phyloP scores from a whole-genome alignment of 2,888 invertebrate genomes.

The Eilema caniola region DNA sequence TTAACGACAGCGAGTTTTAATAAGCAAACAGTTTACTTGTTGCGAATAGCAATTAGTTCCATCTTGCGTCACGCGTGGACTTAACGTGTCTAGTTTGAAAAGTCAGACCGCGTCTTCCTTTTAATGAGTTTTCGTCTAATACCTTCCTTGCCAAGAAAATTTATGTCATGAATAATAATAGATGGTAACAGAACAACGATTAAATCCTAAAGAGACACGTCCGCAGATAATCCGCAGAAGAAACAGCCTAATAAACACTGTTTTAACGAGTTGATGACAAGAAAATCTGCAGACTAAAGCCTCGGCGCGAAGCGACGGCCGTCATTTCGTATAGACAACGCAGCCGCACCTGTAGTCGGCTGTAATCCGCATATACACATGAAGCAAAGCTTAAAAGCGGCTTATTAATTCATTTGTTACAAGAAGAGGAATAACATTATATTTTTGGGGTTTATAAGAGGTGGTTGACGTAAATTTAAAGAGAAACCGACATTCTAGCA shows the following conservation, averaged over 20 bases:
- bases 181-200: conserved; percentile 78
- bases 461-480: neutral
- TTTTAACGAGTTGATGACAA: conserved; percentile 74
- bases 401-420: conserved; percentile 34
- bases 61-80: conserved; percentile 83
- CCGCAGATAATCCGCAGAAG: conserved; percentile 75
- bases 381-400: conserved; percentile 25
- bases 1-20: conserved; percentile 76
- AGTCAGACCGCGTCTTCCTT: conserved; percentile 84
- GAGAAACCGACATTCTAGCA: neutral
- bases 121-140: conserved; percentile 87
- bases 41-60: conserved; percentile 80
- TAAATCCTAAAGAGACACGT: conserved; percentile 81
- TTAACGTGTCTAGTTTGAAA: conserved; percentile 86
- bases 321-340: conserved; percentile 21
- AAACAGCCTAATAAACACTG: conserved; percentile 78
- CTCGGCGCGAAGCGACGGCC: conserved; percentile 12
- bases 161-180: conserved; percentile 86
- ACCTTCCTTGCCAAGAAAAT: conserved; percentile 82
- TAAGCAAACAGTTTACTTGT: conserved; percentile 76
- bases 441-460: neutral
- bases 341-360: conserved; percentile 33
- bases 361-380: conserved; percentile 41
- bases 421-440: conserved; percentile 21
- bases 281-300: conserved; percentile 49